These are phyloP conservation scores for Ischnus inquisitorius DNA, from an alignment of 2,888 invertebrate species.

Conservation along the genomic window DNA sequence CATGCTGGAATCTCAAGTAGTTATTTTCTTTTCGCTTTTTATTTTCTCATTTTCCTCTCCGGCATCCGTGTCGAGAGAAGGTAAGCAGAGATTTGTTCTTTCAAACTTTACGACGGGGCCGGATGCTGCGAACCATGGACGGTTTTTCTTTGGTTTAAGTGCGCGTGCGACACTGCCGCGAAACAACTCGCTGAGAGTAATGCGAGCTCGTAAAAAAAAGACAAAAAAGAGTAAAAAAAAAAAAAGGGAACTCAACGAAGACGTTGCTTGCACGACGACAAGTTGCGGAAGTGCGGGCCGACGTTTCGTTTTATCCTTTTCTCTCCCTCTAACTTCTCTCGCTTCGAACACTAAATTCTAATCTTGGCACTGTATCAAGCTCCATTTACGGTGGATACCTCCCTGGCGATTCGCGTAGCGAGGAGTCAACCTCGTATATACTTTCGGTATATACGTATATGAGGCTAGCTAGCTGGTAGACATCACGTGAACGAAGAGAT, in stretches of 20 bases:
- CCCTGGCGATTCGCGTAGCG: conserved; percentile 62
- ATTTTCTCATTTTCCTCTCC: neutral
- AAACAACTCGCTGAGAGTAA: conserved; percentile 58
- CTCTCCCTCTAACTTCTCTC: conserved; percentile 36
- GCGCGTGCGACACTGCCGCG: conserved; percentile 5
- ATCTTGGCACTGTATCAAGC: conserved; percentile 70
- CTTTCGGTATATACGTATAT: conserved; percentile 18
- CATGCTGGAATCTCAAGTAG: neutral
- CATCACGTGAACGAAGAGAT: conserved; percentile 56
- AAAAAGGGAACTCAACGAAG: conserved; percentile 3
- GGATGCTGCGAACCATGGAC: conserved; percentile 10
- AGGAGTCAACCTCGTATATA: conserved; percentile 29
- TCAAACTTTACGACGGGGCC: conserved; percentile 46
- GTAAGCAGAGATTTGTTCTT: conserved; percentile 49
- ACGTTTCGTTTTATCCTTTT: conserved; percentile 37
- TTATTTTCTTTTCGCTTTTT: neutral
- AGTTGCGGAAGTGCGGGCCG: conserved; percentile 40
- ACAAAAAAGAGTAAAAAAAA: conserved; percentile 26
- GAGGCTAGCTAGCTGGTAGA: neutral
- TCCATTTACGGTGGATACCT: conserved; percentile 67
- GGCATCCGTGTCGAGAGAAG: neutral
- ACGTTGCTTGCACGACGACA: conserved; percentile 51
- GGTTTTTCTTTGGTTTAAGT: conserved; percentile 57
- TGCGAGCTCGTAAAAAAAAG: conserved; percentile 41
- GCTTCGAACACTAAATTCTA: conserved; percentile 67